These are phyloP conservation scores for Lepidonotus clava DNA, from an alignment of 2,888 invertebrate species.

Conservation along the genomic window DNA sequence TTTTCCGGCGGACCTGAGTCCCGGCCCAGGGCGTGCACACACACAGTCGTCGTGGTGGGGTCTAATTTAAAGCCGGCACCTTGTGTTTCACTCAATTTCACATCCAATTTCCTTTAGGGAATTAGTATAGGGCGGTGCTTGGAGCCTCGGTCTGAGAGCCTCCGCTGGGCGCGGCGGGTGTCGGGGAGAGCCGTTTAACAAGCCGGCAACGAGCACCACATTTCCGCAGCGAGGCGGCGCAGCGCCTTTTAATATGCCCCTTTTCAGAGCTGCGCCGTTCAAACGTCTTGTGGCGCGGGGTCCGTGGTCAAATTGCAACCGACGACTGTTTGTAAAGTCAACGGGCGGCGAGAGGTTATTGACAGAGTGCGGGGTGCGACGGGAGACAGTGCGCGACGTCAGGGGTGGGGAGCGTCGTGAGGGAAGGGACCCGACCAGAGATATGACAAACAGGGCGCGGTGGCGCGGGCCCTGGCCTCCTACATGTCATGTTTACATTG, in stretches of 20 bases:
- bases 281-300: background rate
- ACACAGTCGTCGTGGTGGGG: background rate
- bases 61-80: constrained; percentile 16
- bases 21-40: background rate
- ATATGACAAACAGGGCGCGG: too few species aligned
- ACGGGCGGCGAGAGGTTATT: background rate
- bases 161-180: background rate
- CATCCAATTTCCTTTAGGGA: constrained; percentile 23
- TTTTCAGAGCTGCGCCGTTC: too few species aligned
- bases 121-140: background rate
- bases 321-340: background rate
- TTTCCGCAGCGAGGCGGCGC: too few species aligned
- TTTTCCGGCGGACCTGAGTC: too few species aligned
- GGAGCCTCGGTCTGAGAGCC: background rate
- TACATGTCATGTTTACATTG: too few species aligned
- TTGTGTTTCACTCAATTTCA: constrained; percentile 27
- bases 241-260: too few species aligned
- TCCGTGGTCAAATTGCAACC: constrained; percentile 12
- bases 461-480: too few species aligned
- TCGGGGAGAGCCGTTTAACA: too few species aligned
- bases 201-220: too few species aligned
- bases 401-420: background rate
- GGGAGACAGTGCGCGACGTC: background rate
- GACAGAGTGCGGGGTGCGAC: background rate
- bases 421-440: too few species aligned